Base-by-base conservation (phyloP, 2,113 vertebrate genomes). In the Sus scrofa region DNA sequence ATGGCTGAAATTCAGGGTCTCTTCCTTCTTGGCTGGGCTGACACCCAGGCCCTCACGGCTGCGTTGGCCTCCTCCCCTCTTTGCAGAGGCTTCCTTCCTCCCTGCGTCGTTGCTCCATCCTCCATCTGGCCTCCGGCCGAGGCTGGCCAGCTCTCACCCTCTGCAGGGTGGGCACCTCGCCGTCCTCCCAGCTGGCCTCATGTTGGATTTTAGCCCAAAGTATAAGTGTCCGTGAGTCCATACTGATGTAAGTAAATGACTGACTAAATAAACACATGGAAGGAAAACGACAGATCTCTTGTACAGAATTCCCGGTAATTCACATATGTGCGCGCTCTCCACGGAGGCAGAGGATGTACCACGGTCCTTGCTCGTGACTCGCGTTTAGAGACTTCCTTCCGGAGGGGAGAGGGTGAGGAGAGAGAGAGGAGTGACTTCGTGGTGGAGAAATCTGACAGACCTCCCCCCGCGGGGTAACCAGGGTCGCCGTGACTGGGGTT, bases 401-500 rank as follows among this genome's bases (percentile, higher is more conserved):
- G 19, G 85, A 86, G 60, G 67, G 2, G 3, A 14, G 0, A 18
- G 67, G 4, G 1, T 22, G 26, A 27, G 78, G 10, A 56, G 26
- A 85, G 26, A 12, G 18, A 68, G 73, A 77, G 27, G 27, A 4
- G 8, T 63, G 7, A 26, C 0, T 50, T 62, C 3, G 1, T 26
- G 78, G 19, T 39, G 34, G 37, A 63, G 24, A 86, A 26, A 90
- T 12, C 14, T 39, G 65, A 74, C 16, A 44, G 22, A 24, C 30
- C 18, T 24, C 2, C 30, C 20, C 52, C 6, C 9, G n/a, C 1
- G 8, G 39, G 1, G 5, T 3, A 18, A 68, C 27, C 39, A 32
- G 79, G 19, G 10, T 34, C 62, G 65, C 56, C 12, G 19, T 20
- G 10, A 44, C 14, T 34, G 15, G 6, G 63, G 54, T 50, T 24